Evolutionary conservation across 2,113 vertebrate species (phyloP).

Genomic region (Rattus rattus): DNA sequence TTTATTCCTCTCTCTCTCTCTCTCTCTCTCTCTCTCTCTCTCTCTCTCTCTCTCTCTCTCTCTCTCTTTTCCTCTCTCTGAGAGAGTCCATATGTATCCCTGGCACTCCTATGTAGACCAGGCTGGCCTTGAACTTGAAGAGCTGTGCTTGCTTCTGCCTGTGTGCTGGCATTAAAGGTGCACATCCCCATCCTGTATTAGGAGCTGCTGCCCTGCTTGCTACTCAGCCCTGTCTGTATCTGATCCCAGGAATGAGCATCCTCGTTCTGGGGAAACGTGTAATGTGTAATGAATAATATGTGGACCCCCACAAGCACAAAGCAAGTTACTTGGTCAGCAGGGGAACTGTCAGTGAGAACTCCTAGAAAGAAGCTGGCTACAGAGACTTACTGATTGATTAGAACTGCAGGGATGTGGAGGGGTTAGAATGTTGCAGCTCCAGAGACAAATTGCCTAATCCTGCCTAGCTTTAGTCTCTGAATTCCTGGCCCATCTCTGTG

Average conservation of each 20-base stretch:
- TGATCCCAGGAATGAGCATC: background rate
- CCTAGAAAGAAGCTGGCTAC: background rate
- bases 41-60: no score
- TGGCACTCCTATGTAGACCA: background rate
- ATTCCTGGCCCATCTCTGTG: background rate
- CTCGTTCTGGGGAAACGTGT: background rate
- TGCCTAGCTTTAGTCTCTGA: background rate
- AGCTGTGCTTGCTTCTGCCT: background rate
- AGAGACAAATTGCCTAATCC: background rate
- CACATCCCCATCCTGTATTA: background rate
- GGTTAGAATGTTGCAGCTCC: background rate
- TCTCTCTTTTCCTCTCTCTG: no score
- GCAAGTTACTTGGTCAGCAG: background rate
- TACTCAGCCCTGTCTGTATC: background rate
- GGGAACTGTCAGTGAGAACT: background rate
- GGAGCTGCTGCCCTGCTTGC: background rate
- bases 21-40: no score
- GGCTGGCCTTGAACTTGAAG: background rate
- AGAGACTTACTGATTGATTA: background rate
- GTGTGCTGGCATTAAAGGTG: background rate
- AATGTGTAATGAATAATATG: background rate
- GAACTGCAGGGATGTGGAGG: background rate
- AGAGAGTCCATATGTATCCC: background rate
- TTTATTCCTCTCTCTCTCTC: no score
- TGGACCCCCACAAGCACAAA: background rate